Percentiles rank a stretch among this genome's conserved stretches.
Conservation (phyloP, 2,113 vertebrate species). For the Datnioides undecimradiatus region DNA sequence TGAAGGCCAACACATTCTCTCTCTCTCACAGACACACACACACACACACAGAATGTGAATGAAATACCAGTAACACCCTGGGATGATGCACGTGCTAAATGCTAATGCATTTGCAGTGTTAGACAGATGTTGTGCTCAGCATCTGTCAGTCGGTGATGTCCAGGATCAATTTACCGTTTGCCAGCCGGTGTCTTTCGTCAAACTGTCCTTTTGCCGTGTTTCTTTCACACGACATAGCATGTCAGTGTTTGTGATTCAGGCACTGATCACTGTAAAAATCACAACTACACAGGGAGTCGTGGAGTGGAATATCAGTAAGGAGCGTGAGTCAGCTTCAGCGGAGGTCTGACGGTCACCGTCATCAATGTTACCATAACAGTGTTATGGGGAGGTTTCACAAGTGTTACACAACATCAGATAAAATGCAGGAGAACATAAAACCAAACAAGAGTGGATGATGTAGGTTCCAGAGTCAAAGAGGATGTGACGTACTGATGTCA, state of each 20-base stretch:
- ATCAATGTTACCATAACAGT: background rate
- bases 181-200: background rate
- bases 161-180: background rate
- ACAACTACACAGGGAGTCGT: background rate
- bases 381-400: background rate
- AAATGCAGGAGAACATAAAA: background rate
- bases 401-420: background rate
- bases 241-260: background rate
- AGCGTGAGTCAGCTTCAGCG: background rate
- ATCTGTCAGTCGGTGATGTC: background rate
- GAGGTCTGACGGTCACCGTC: background rate
- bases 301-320: background rate
- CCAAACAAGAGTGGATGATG: too few relatives aligned
- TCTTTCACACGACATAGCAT: background rate
- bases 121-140: background rate
- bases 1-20: slow-evolving; percentile 2
- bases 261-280: background rate
- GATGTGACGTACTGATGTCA: too few relatives aligned
- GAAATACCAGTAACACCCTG: background rate
- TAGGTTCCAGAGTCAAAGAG: background rate
- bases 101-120: background rate
- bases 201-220: background rate
- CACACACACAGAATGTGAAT: background rate
- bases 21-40: background rate
- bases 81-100: background rate